Percentiles rank a stretch among this genome's conserved stretches.
Conservation (phyloP, 2,113 vertebrate genomes). For the Rynchops niger region DNA sequence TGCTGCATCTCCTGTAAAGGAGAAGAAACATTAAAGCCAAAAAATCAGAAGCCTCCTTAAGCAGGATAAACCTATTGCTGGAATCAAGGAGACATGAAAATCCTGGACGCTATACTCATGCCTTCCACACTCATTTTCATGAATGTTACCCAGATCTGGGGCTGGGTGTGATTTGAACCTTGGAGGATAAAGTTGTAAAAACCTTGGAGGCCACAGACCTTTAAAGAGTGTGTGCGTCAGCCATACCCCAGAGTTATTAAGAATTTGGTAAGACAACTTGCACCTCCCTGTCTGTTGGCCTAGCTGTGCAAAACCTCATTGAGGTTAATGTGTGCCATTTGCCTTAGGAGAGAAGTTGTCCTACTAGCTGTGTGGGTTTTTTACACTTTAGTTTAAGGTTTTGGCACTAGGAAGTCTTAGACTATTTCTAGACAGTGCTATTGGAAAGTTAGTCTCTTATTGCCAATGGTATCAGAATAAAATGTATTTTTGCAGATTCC, state of each 20-base stretch:
- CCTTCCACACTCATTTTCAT: neutral
- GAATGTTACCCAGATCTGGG: neutral
- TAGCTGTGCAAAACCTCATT: neutral
- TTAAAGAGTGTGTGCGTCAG: neutral
- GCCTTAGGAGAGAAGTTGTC: neutral
- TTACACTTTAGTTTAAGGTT: neutral
- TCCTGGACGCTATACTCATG: neutral
- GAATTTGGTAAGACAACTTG: neutral
- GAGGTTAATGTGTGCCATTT: neutral
- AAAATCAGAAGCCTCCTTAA: neutral
- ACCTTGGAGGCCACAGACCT: neutral
- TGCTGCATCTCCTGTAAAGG: neutral
- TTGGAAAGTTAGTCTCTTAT: neutral
- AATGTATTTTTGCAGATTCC: neutral
- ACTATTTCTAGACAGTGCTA: neutral
- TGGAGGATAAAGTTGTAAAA: neutral
- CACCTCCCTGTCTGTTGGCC: neutral
- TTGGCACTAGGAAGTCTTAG: neutral
- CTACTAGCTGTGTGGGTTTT: neutral
- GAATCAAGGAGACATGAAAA: neutral
- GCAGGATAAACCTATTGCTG: neutral
- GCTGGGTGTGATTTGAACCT: neutral
- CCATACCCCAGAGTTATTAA: neutral
- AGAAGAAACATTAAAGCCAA: neutral
- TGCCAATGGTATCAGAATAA: neutral